These are phyloP conservation scores for Coreoperca whiteheadi DNA, from an alignment of 2,113 vertebrate genomes.

Conservation along the genomic window DNA sequence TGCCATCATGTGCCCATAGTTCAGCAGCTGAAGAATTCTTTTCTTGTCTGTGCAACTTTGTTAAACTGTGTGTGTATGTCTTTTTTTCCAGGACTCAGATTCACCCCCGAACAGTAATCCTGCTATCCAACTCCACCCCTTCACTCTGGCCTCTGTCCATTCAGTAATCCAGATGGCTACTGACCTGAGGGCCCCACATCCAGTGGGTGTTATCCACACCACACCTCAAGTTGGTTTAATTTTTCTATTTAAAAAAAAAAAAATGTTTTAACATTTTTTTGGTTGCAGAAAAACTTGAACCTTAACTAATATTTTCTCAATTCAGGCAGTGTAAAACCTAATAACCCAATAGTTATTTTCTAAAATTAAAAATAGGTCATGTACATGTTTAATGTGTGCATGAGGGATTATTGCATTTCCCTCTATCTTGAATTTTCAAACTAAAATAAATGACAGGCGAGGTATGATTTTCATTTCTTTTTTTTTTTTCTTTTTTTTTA, in stretches of 20 bases:
- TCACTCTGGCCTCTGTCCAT: constrained; percentile 85
- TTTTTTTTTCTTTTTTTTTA: too few relatives aligned
- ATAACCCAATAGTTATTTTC: neutral
- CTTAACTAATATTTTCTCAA: neutral
- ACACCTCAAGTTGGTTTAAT: constrained; percentile 85
- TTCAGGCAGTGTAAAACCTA: neutral
- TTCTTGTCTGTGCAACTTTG: neutral
- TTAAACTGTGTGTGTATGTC: constrained; percentile 14
- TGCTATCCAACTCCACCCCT: constrained; percentile 86
- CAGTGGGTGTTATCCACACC: constrained; percentile 86
- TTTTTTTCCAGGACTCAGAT: constrained; percentile 90
- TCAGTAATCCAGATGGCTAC: constrained; percentile 86
- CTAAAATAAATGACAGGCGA: neutral
- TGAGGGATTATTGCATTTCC: neutral
- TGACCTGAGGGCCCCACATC: constrained; percentile 83
- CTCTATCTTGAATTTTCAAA: neutral
- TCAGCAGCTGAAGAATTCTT: neutral
- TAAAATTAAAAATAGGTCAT: neutral
- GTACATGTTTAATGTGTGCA: neutral
- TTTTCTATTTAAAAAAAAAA: too few relatives aligned
- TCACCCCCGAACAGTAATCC: constrained; percentile 86
- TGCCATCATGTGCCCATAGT: neutral
- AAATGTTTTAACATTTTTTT: too few relatives aligned
- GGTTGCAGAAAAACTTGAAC: neutral
- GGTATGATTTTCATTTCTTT: too few relatives aligned